Base-by-base conservation (phyloP, 2,888 invertebrate genomes). In the Epistrophe grossulariae region DNA sequence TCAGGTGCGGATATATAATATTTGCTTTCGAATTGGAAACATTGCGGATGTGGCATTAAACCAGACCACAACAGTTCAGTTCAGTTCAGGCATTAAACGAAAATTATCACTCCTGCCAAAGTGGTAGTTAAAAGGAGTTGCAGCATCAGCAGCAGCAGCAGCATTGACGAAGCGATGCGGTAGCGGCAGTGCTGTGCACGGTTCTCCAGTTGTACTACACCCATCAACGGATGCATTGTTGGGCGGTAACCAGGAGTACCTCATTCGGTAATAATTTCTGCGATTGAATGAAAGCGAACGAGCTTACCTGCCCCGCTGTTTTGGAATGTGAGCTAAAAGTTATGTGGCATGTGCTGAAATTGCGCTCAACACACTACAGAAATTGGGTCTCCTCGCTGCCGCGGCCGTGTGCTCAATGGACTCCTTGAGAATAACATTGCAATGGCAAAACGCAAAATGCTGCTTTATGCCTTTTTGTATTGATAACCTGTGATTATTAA, bases 301-400 rank as follows among this genome's bases (percentile, higher is more conserved):
- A 77, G 68, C 72, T 62, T 64, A 57, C 35, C 31, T 15, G 55
- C 31, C 24, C 38, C 52, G 19, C 24, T 62, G 15, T 38, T 3
- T 15, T 17, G 43, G 50, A 52, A 71, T 71, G 35, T 17, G 43
- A 72, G 60, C 72, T 60, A 71, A 80, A 76, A 87, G 79, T 79
- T 79, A 79, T 87, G 79, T 87, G 87, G 87, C 87, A 87, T 87
- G 87, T 76, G 87, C 87, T 87, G 83, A 87, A 87, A 87, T 83
- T 83, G 87, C 76, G 79, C 68, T 81, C 77, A 45, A 60, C 72
- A 66, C 72, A 78, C 68, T 15, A 52, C 57, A 40, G 19, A 64
- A 66, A 78, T 55, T 38, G 72, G 24, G 52, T 55, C 50, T 45
- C 31, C 50, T 24, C 24, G 24, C 24, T 3, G 24, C 24, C 24